Conservation (phyloP, 2,888 invertebrate species). For the Piscicola geometra region DNA sequence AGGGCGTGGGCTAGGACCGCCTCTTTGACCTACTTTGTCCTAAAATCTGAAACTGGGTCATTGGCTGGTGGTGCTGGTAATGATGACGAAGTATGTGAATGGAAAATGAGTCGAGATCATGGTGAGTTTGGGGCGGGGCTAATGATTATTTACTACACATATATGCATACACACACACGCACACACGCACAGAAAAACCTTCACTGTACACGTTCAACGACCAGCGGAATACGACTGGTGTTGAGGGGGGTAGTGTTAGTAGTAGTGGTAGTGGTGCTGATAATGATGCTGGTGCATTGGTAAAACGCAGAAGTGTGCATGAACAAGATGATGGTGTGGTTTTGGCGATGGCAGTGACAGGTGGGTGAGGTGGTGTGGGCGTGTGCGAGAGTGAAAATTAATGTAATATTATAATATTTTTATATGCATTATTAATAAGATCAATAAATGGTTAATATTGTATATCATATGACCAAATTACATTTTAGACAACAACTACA, state of each 20-base stretch:
- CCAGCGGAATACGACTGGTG: constrained; percentile 38
- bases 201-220: constrained; percentile 18
- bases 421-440: too few species aligned
- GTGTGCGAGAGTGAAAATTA: too few species aligned
- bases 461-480: too few species aligned
- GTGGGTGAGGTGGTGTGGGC: background rate
- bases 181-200: background rate
- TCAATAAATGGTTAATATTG: too few species aligned
- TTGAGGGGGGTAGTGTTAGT: constrained; percentile 43
- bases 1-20: constrained; percentile 72
- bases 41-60: constrained; percentile 60
- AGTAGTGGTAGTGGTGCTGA: too few species aligned
- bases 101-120: background rate
- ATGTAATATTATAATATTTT: too few species aligned
- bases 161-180: too few species aligned
- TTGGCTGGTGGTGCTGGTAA: too few species aligned
- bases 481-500: too few species aligned
- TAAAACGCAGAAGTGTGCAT: constrained; percentile 77
- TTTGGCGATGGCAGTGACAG: constrained; percentile 77
- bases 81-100: background rate
- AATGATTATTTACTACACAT: too few species aligned
- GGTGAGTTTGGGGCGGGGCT: background rate
- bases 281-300: too few species aligned
- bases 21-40: constrained; percentile 75
- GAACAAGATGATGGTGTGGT: constrained; percentile 88